These are phyloP conservation scores for Rhinolophus sinicus DNA, from an alignment of 2,113 vertebrate genomes.

Conservation along the genomic window DNA sequence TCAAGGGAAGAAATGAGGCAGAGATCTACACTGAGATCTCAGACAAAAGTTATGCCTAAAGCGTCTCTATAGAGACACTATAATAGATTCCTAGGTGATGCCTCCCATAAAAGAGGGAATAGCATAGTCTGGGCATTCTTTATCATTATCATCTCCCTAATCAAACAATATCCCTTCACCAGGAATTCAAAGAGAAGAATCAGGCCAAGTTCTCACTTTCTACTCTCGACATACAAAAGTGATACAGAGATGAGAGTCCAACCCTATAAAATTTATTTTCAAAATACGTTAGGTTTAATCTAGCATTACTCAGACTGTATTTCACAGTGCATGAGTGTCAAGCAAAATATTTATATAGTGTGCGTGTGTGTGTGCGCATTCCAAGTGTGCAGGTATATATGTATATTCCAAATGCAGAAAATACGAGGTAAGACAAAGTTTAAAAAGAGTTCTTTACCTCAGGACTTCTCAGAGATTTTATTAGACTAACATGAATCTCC, in stretches of 20 bases:
- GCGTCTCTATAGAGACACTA: background rate
- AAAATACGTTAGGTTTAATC: background rate
- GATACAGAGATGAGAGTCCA: background rate
- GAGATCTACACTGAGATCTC: background rate
- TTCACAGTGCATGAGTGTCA: background rate
- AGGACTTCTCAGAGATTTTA: background rate
- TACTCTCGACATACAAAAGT: background rate
- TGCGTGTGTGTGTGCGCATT: background rate
- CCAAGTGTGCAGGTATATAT: background rate
- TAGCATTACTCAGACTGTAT: conserved; percentile 1
- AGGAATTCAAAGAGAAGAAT: background rate
- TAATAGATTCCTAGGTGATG: background rate
- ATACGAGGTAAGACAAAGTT: background rate
- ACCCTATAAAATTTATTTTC: background rate
- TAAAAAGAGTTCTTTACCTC: background rate
- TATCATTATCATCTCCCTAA: conserved; percentile 42
- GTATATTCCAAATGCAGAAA: background rate
- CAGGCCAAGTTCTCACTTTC: background rate
- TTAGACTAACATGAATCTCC: background rate
- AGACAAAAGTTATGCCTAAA: background rate
- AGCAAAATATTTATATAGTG: background rate
- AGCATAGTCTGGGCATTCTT: conserved; percentile 59
- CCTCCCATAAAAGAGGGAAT: background rate
- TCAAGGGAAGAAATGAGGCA: conserved; percentile 19
- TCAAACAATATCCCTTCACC: background rate